Evolutionary conservation across 2,888 invertebrate genomes (phyloP).

Genomic region (Luperina nickerlii): DNA sequence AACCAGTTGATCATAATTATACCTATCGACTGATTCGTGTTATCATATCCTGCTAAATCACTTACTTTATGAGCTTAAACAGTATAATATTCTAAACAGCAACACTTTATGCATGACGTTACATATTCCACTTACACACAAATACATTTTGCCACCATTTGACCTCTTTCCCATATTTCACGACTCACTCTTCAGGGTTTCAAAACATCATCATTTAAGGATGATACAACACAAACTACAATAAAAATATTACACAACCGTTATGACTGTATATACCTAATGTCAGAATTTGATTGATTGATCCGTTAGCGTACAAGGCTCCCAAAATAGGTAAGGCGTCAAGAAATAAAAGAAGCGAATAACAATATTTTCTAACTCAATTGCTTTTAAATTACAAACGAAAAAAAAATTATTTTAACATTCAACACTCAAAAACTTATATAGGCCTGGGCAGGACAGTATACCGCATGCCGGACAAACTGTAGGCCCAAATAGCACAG

Average conservation of each 20-base stretch:
- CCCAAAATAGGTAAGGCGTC: constrained; percentile 57
- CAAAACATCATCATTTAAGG: constrained; percentile 50
- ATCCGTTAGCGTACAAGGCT: constrained; percentile 51
- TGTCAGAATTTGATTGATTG: constrained; percentile 69
- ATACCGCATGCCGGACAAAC: too few relatives aligned
- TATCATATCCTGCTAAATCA: background rate
- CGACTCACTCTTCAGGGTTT: constrained; percentile 33
- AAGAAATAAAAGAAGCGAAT: constrained; percentile 53
- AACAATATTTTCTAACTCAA: constrained; percentile 36
- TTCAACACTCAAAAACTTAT: too few relatives aligned
- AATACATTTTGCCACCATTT: background rate
- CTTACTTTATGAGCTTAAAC: background rate
- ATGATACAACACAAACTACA: constrained; percentile 57
- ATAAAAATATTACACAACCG: constrained; percentile 45
- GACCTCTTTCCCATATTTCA: constrained; percentile 10
- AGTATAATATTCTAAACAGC: too few relatives aligned
- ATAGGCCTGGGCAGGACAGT: too few relatives aligned
- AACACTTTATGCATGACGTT: background rate
- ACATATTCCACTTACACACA: constrained; percentile 33
- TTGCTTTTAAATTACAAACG: background rate
- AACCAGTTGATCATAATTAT: background rate
- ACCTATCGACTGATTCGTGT: background rate
- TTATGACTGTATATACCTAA: constrained; percentile 44
- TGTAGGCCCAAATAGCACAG: too few relatives aligned
- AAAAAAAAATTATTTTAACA: background rate